phyloP scores from a whole-genome alignment of 2,797 vertebrate species.

The Eutrigla gurnardus region DNA sequence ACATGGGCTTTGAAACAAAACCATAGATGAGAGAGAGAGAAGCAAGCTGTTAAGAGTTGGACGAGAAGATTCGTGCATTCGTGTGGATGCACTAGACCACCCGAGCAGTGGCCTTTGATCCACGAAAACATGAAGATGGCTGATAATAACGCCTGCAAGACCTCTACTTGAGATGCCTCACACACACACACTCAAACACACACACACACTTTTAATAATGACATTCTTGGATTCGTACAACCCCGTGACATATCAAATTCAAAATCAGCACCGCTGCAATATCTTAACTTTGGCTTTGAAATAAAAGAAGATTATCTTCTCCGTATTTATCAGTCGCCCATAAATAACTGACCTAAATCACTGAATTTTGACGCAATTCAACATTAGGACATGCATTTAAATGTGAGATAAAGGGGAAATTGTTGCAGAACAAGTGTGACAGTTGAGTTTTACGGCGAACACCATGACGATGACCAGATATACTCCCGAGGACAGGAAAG shows the following conservation, averaged over 20 bases:
- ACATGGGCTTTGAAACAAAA: conserved; percentile 46
- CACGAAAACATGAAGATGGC: conserved; percentile 26
- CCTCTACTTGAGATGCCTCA: background rate
- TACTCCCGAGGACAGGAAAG: background rate
- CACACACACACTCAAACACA: conserved; percentile 7
- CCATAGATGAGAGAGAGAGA: conserved; percentile 10
- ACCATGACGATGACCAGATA: conserved; percentile 41
- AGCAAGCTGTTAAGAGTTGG: conserved; percentile 2
- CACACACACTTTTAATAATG: background rate
- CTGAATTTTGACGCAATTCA: background rate
- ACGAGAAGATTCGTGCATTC: conserved; percentile 9
- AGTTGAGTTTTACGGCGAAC: conserved; percentile 38
- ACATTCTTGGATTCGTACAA: background rate
- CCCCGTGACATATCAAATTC: background rate
- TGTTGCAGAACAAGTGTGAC: conserved; percentile 25
- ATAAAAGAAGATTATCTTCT: background rate
- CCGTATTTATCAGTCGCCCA: background rate
- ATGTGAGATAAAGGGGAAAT: conserved; percentile 6
- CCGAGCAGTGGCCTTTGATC: conserved; percentile 40
- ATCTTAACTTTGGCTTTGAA: background rate
- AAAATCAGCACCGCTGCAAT: background rate
- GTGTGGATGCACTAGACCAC: conserved; percentile 41
- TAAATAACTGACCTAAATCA: conserved; percentile 23
- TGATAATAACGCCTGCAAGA: conserved; percentile 30
- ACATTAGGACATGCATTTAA: background rate